A percentile compares a stretch with the other conserved stretches of the same genome.
Evolutionary conservation across 2,888 invertebrate species (phyloP).

Genomic region (Strigamia crassipes): DNA sequence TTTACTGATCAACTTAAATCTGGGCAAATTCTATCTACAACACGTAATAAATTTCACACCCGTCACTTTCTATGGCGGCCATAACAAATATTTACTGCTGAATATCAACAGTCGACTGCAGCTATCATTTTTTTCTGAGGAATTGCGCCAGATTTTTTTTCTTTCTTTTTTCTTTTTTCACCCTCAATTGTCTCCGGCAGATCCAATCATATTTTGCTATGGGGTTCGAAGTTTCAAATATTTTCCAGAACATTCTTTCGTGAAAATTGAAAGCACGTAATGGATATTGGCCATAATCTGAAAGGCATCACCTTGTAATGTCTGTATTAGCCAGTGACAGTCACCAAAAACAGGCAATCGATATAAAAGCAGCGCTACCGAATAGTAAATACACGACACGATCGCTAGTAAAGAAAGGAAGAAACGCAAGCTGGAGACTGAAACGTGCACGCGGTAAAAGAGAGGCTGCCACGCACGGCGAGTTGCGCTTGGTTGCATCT

Average conservation of each 20-base stretch:
- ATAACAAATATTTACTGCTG: conserved; percentile 25
- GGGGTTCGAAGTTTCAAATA: not conserved
- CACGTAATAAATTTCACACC: conserved; percentile 25
- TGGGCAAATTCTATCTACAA: conserved; percentile 39
- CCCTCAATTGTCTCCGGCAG: not conserved
- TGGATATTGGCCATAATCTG: conserved; percentile 7
- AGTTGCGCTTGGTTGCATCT: conserved; percentile 30
- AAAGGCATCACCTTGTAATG: not conserved
- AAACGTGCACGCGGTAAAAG: conserved; percentile 28
- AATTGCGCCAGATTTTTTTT: not conserved
- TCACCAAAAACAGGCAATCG: conserved; percentile 22
- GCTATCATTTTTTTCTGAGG: not conserved
- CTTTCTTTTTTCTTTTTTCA: too few relatives aligned
- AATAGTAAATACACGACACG: conserved; percentile 33
- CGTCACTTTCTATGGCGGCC: conserved; percentile 5
- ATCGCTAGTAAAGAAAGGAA: not conserved
- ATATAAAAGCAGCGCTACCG: conserved; percentile 35
- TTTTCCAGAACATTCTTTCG: not conserved
- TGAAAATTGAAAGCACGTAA: not conserved
- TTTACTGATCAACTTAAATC: conserved; percentile 35
- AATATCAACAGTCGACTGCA: not conserved
- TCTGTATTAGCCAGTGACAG: conserved; percentile 27
- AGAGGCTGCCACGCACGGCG: conserved; percentile 32
- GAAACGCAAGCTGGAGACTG: conserved; percentile 7
- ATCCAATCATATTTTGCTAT: not conserved